Conservation (phyloP, 2,797 vertebrate species). For the Acipenser transmontanus region DNA sequence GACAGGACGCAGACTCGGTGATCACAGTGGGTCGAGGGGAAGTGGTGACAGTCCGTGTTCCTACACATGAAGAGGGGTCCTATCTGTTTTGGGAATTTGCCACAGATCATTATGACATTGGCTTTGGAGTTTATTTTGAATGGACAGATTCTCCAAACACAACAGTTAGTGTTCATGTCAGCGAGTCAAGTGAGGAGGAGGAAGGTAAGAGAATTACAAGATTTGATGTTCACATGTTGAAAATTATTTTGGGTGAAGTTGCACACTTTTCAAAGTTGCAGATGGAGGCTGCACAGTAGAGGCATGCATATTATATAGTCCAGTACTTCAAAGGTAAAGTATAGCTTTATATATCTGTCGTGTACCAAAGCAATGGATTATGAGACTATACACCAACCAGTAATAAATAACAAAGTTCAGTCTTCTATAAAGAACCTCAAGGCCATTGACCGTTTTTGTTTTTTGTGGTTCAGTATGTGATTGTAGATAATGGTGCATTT, state of each 20-base stretch:
- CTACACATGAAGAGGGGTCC: slow-evolving; percentile 94
- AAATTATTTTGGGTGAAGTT: not conserved
- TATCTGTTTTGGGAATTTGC: slow-evolving; percentile 99
- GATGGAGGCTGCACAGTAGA: not conserved
- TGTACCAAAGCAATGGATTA: no score
- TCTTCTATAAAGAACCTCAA: no score
- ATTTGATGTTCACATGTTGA: not conserved
- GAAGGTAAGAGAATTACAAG: slow-evolving; percentile 68
- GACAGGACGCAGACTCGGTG: slow-evolving; percentile 94
- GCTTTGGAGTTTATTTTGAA: slow-evolving; percentile 98
- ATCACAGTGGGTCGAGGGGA: slow-evolving; percentile 96
- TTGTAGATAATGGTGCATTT: not conserved
- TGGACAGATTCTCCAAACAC: slow-evolving; percentile 95
- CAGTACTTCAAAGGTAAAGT: no score
- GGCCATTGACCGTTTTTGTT: not conserved
- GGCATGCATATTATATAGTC: no score
- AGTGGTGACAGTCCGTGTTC: slow-evolving; percentile 95
- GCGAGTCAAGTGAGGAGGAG: slow-evolving; percentile 96
- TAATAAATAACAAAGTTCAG: not conserved
- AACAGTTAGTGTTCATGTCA: slow-evolving; percentile 94
- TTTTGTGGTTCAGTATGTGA: not conserved
- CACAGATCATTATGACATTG: slow-evolving; percentile 97
- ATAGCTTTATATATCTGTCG: no score
- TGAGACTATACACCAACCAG: no score
- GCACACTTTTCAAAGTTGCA: not conserved